Base-by-base conservation (phyloP, 2,888 invertebrate species). In the Epinotia brunnichana region DNA sequence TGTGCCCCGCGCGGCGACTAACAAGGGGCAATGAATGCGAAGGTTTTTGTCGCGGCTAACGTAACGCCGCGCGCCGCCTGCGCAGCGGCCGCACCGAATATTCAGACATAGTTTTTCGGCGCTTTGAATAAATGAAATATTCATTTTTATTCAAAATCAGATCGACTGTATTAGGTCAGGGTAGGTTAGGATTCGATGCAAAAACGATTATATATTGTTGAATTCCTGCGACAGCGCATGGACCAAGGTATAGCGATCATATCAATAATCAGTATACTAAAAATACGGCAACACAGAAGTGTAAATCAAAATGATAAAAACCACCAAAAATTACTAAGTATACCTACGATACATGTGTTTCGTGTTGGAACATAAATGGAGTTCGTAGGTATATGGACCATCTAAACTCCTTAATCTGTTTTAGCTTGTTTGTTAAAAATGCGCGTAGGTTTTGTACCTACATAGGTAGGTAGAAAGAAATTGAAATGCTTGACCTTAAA, bases 51-150 rank as follows among this genome's bases (percentile, higher is more conserved):
- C 74, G 71, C 78, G 76, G 84, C 83, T 82, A 83, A 83, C 83
- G 35, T 35, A 35, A 35, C 35, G 80, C 81, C 81, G 81, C 63
- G 63, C 70, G 70, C 56, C 69, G 64, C 64, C 70, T 59, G 64
- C 67, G 61, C 83, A 76, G 78, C 73, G 76, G 41, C 66, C 24
- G 41, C n/a, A 39, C 75, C 79, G 79, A 79, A 81, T 79, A 77
- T 77, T 78, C 82, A 80, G 77, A 76, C 77, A 74, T 76, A 71
- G 77, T 85, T 89, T 87, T 88, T 87, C 80, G 77, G 71, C 77
- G 77, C 82, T 87, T 87, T 87, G 83, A 87, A 87, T 87, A 87
- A 85, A 88, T 88, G 85, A 87, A 89, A 90, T 86, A 91, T 91
- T 89, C 87, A 90, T 88, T 71, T 74, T 74, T 75, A 74, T 76